Base-by-base conservation (phyloP, 1,140 invertebrate genomes). In the Ceratina australensis region DNA sequence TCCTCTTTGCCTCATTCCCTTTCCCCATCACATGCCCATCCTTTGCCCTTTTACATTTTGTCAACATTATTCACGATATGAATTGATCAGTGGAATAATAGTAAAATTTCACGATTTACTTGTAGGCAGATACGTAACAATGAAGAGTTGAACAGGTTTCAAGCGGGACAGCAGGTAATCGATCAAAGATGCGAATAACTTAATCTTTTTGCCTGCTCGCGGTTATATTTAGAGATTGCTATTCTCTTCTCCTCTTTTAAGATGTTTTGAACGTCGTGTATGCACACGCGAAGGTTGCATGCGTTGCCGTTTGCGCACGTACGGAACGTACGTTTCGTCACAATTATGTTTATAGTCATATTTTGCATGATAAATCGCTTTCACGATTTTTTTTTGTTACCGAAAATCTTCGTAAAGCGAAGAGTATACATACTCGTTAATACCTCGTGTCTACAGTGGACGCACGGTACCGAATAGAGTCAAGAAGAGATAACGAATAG, bases 401-500 rank as follows among this genome's bases (percentile, higher is more conserved):
- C 5, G 3, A 22, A 60, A 59, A 72, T 61, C 18, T 18, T 3
- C 13, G 18, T 24, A 24, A 60, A 59, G 18, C 56, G 33, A 24
- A 20, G 22, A 56, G 24, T 57, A n/a, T 57, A n/a, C 13, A 16
- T 49, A 20, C 10, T 42, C 33, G 10, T 56, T 68, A 15, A 69
- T 18, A n/a, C 10, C 8, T 7, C 15, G 16, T 7, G 22, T 59
- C 33, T 42, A 22, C 24, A 22, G 8, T 5, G 42, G 18, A 26
- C 28, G 61, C 20, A 22, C 8, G 13, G 18, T 60, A 69, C 22
- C 54, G 68, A 57, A 68, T 69, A 47, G 42, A 60, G 47, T 22
- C 26, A 24, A 12, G 26, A 24, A 10, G 22, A 28, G 56, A 76
- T 69, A 76, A 69, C 24, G 5, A 33, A 69, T 69, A 60, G 65